Evolutionary conservation across 2,797 vertebrate species (phyloP).

Genomic region (Thripadectes ignobilis): DNA sequence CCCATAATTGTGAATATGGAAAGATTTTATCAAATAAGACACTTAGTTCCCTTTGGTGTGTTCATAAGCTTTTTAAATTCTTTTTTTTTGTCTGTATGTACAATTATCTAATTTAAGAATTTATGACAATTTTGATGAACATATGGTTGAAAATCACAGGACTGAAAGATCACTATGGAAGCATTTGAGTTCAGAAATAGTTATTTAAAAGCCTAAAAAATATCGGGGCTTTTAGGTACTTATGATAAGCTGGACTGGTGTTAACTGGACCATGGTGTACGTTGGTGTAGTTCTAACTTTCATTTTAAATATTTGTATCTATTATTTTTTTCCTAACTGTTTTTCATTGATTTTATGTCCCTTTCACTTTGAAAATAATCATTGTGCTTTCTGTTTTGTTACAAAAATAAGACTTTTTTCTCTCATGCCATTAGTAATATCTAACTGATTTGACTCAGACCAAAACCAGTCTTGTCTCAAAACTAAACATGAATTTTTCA

Average conservation of each 20-base stretch:
- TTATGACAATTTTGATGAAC: background rate
- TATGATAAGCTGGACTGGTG: background rate
- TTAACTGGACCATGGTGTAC: background rate
- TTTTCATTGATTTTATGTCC: background rate
- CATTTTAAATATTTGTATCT: background rate
- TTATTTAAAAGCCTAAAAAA: background rate
- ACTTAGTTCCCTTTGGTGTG: background rate
- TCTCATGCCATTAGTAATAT: background rate
- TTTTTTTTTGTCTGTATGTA: background rate
- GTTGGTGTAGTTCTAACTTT: background rate
- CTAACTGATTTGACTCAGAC: background rate
- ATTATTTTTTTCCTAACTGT: background rate
- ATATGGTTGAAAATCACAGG: background rate
- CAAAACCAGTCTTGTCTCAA: background rate
- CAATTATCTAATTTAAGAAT: background rate
- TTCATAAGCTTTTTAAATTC: background rate
- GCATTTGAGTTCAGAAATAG: background rate
- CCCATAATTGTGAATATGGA: background rate
- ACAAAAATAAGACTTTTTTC: background rate
- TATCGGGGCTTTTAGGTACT: fast-evolving
- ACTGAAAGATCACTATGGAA: background rate
- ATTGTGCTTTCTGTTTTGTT: background rate
- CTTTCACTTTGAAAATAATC: background rate
- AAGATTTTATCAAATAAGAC: background rate
- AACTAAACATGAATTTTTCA: background rate